A percentile compares a stretch with the other conserved stretches of the same genome.
Evolutionary conservation across 2,888 invertebrate species (phyloP).

Genomic region (Tetragnatha montana): DNA sequence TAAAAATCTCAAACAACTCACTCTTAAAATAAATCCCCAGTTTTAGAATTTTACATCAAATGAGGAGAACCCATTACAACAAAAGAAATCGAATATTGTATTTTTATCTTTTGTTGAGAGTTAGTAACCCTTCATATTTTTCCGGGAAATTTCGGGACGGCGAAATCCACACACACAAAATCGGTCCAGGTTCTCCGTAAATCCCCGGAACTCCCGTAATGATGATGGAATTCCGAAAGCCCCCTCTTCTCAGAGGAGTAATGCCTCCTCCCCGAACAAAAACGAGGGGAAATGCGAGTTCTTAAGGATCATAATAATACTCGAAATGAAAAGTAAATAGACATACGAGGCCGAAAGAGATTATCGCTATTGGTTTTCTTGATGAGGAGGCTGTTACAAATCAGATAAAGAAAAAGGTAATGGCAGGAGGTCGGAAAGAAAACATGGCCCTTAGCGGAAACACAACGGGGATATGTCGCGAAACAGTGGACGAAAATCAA

Average conservation of each 20-base stretch:
- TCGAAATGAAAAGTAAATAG: constrained; percentile 31
- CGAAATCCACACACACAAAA: too few species aligned
- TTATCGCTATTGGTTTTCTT: constrained; percentile 38
- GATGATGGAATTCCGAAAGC: background rate
- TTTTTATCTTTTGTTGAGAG: too few species aligned
- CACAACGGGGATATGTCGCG: background rate
- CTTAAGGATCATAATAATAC: constrained; percentile 23
- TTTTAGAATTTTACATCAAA: too few species aligned
- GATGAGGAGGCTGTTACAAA: constrained; percentile 28
- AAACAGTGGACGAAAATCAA: background rate
- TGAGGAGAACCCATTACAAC: too few species aligned
- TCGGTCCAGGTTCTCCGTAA: background rate
- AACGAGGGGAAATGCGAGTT: background rate
- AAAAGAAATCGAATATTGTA: too few species aligned
- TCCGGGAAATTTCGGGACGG: too few species aligned
- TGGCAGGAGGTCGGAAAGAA: background rate
- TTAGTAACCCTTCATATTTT: too few species aligned
- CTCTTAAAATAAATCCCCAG: too few species aligned
- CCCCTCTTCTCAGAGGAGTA: background rate
- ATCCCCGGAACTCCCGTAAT: background rate
- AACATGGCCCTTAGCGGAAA: background rate
- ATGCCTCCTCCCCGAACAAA: background rate
- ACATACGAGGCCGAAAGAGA: constrained; percentile 9
- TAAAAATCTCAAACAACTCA: too few species aligned
- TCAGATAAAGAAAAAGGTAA: constrained; percentile 3